Evolutionary conservation across 1,140 invertebrate species (phyloP).

Genomic region (Heliconius melpomene): DNA sequence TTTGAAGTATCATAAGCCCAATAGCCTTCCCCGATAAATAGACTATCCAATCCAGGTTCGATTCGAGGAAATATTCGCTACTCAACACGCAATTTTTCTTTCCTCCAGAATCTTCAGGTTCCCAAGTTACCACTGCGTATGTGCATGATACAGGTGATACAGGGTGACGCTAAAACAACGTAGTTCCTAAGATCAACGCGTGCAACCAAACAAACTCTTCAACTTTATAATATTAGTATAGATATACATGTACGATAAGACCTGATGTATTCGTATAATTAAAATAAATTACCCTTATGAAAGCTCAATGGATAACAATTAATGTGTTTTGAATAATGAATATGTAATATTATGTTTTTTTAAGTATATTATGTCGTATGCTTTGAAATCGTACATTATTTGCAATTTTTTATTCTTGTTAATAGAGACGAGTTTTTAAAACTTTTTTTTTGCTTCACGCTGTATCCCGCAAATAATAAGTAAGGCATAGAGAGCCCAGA

Average conservation of each 20-base stretch:
- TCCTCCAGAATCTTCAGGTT: not conserved
- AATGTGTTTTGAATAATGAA: slow-evolving; percentile 9
- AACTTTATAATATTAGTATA: too few species aligned
- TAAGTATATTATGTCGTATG: too few species aligned
- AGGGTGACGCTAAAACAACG: not conserved
- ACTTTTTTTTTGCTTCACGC: too few species aligned
- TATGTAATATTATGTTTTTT: not conserved
- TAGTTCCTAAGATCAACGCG: not conserved
- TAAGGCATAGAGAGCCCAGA: too few species aligned
- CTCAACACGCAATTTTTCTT: not conserved
- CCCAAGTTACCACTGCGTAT: not conserved
- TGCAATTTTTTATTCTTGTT: too few species aligned
- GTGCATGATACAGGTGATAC: not conserved
- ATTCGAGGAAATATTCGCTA: not conserved
- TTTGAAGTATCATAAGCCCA: too few species aligned
- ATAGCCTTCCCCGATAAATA: too few species aligned
- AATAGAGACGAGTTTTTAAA: too few species aligned
- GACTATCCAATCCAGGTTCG: too few species aligned
- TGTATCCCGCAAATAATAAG: too few species aligned
- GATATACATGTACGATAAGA: not conserved
- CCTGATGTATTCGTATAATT: not conserved
- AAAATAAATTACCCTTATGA: slow-evolving; percentile 9
- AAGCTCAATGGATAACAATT: slow-evolving; percentile 12
- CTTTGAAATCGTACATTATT: too few species aligned
- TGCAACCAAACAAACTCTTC: too few species aligned